Evolutionary conservation across 2,888 invertebrate genomes (phyloP).

Genomic region (Leptinotarsa juncta): DNA sequence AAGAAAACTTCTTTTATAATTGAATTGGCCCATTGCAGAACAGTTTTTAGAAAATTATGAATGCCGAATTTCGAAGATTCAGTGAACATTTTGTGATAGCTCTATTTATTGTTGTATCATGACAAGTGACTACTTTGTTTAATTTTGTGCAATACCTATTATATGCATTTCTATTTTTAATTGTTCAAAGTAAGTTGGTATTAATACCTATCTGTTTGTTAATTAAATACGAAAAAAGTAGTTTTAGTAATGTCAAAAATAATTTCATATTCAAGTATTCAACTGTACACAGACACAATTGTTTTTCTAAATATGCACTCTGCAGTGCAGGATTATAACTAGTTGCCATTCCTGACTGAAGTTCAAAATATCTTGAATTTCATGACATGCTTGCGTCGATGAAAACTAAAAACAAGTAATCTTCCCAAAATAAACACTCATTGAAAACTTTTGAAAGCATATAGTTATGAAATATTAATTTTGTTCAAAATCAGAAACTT

Average conservation of each 20-base stretch:
- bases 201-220: background rate
- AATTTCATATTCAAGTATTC: background rate
- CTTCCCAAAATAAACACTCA: background rate
- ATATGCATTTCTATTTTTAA: conserved; percentile 17
- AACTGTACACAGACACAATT: background rate
- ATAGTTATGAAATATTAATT: too few species aligned
- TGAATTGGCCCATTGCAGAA: background rate
- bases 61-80: too few species aligned
- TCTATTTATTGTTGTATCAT: too few species aligned
- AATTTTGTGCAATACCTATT: conserved; percentile 9
- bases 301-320: too few species aligned
- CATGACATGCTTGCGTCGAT: too few species aligned
- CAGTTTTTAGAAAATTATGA: conserved; percentile 2
- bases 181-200: conserved; percentile 19
- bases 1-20: conserved; percentile 12
- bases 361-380: too few species aligned
- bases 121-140: conserved; percentile 24
- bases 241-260: background rate
- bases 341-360: background rate
- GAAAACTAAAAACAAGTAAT: too few species aligned
- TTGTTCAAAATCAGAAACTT: too few species aligned
- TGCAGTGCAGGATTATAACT: background rate
- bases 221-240: background rate
- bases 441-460: too few species aligned
- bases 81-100: too few species aligned